Base-by-base conservation (phyloP, 2,888 invertebrate genomes). In the Pecten maximus region DNA sequence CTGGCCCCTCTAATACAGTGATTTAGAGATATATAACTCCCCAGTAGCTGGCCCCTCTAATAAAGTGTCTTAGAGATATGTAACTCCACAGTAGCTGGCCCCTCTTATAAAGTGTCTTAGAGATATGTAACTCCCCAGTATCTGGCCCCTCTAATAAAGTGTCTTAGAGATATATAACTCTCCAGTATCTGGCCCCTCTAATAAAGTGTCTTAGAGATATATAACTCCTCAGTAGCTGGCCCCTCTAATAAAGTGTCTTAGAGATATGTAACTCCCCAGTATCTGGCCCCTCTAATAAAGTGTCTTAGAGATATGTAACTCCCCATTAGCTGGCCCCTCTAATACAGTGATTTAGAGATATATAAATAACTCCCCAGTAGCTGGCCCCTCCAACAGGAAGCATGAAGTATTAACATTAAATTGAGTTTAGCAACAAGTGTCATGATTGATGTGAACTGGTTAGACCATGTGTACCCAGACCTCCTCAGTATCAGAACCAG, bases 371-470 rank as follows among this genome's bases (percentile, higher is more conserved):
- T 28, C 60, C 74, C 74, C 35, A 35, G 74, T 28, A 74, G 28
- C 28, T 74, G 35, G 35, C 35, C 35, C 74, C 74, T 35, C 35
- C 28, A 35, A 35, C 74, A 74, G 74, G 74, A 74, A 74, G 74
- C 35, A 74, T 74, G 74, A 74, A 35, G 74, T 74, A 74, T 74
- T 74, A 74, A 74, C 74, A 35, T 74, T 74, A 74, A 74, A 74
- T 74, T 74, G 28, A 74, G 74, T 74, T 74, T 74, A 74, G 35
- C 74, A 74, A 74, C 74, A 74, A 74, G 74, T 74, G 74, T 74
- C 74, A 28, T 74, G 74, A 28, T 74, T 74, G 74, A 74, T 74
- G 15, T 6, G 12, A 35, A 74, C 74, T 74, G 74, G 74, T 74
- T 1, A 35, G 23, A 35, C 74, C 74, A 74, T 74, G 35, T 35